A percentile compares a stretch with the other conserved stretches of the same genome.
Conservation (phyloP, 37 sponge, comb jelly and placozoan species). For the Ianthella basta region DNA sequence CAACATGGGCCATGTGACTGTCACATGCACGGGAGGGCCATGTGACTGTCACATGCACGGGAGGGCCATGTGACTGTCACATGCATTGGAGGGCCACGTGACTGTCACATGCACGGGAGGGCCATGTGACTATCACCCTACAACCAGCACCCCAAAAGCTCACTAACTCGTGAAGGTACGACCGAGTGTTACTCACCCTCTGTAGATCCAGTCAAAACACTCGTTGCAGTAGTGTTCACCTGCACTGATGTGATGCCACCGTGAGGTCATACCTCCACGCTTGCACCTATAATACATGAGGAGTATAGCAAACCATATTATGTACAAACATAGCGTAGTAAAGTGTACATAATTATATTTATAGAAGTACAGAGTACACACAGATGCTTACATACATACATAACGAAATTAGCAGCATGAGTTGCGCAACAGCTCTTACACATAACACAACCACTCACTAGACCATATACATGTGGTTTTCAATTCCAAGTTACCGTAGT, state of each 20-base stretch:
- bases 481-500: too few species aligned
- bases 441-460: too few species aligned
- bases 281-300: constrained; percentile 50
- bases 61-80: too few species aligned
- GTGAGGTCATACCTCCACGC: constrained; percentile 52
- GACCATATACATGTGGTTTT: too few species aligned
- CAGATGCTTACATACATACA: too few species aligned
- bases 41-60: neutral
- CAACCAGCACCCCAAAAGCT: too few species aligned
- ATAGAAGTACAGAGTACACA: neutral
- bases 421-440: too few species aligned
- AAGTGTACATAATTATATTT: neutral
- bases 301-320: neutral
- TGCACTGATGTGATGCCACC: constrained; percentile 82
- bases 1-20: neutral
- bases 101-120: neutral
- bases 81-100: neutral
- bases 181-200: constrained; percentile 42
- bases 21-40: neutral
- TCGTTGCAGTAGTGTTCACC: constrained; percentile 87
- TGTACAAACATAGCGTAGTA: neutral
- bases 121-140: neutral
- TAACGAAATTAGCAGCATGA: too few species aligned
- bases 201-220: constrained; percentile 80
- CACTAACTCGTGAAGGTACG: neutral